Evolutionary conservation across 2,113 vertebrate species (phyloP).

Genomic region (Serinus canaria): DNA sequence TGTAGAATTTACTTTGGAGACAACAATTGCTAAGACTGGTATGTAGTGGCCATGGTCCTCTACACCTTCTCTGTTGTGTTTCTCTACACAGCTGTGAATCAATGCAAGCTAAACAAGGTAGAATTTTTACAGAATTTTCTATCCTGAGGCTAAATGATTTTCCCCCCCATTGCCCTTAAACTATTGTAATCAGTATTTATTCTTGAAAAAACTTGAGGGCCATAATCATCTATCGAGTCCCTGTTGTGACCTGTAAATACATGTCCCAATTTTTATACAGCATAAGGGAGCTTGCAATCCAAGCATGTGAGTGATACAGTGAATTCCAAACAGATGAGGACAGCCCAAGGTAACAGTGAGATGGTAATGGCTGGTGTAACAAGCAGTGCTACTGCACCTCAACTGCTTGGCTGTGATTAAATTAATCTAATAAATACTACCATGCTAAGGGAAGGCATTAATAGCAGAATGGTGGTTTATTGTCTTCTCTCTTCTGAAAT

Average conservation of each 20-base stretch:
- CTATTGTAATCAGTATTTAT: neutral
- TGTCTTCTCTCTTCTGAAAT: constrained; percentile 24
- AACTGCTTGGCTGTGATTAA: constrained; percentile 1
- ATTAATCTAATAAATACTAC: constrained; percentile 36
- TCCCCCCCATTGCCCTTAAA: neutral
- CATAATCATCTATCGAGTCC: neutral
- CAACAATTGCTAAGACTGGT: neutral
- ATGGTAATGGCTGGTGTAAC: neutral
- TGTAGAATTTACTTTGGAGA: neutral
- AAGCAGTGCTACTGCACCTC: constrained; percentile 12
- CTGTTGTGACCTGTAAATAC: neutral
- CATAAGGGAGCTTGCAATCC: neutral
- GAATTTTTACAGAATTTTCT: neutral
- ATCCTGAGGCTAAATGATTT: neutral
- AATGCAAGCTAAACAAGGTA: neutral
- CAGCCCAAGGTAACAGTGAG: constrained; percentile 4
- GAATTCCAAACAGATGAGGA: neutral
- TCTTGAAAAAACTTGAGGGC: neutral
- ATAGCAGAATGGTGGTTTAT: constrained; percentile 1
- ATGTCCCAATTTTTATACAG: neutral
- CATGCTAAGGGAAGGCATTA: constrained; percentile 6
- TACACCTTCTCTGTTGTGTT: neutral
- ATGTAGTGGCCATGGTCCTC: neutral
- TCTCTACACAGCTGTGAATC: neutral
- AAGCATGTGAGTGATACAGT: neutral